phyloP scores from a whole-genome alignment of 2,113 vertebrate species.

The Dolichotis patagonum region DNA sequence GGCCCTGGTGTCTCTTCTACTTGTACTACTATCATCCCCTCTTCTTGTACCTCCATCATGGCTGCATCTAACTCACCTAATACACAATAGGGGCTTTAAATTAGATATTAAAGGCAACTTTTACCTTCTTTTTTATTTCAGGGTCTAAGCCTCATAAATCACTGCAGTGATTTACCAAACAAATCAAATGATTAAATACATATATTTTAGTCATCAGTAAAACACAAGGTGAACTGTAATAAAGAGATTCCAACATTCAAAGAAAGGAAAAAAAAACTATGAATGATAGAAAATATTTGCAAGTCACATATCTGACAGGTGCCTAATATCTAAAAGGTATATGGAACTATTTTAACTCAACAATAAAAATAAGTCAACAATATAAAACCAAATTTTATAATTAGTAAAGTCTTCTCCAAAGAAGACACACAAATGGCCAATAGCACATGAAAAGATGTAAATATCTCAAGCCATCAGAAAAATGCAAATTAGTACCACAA shows the following conservation, averaged over 20 bases:
- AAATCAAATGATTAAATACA: not conserved
- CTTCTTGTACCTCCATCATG: not conserved
- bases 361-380: slow-evolving; percentile 4
- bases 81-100: not conserved
- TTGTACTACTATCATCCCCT: not conserved
- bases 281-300: not conserved
- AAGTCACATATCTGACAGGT: not conserved
- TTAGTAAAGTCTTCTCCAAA: not conserved
- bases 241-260: not conserved
- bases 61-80: not conserved
- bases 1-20: not conserved
- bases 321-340: not conserved
- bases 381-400: not conserved
- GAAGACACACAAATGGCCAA: not conserved
- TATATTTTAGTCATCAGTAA: not conserved
- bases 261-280: not conserved
- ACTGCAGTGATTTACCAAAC: not conserved
- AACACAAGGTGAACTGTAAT: not conserved
- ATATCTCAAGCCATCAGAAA: not conserved
- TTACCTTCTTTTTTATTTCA: not conserved
- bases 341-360: not conserved
- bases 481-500: not conserved
- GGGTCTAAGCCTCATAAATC: not conserved
- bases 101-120: not conserved
- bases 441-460: not conserved